A percentile compares a stretch with the other conserved stretches of the same genome.
These are phyloP conservation scores for Tetraodon nigroviridis DNA, from an alignment of 2,113 vertebrate species.

Conservation along the genomic window DNA sequence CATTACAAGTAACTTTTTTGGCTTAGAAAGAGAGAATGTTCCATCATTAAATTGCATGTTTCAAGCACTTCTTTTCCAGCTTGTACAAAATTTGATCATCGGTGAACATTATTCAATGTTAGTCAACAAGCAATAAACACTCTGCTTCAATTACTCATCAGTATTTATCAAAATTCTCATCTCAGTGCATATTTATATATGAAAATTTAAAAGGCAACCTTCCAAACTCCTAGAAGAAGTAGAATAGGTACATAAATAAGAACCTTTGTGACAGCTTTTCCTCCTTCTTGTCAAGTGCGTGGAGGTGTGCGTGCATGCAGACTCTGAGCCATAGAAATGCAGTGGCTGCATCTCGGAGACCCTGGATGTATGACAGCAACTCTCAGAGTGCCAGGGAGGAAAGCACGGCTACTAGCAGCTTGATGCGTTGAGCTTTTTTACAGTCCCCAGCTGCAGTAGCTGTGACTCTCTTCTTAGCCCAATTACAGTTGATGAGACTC, in stretches of 20 bases:
- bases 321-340: slow-evolving; percentile 44
- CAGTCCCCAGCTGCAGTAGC: slow-evolving; percentile 48
- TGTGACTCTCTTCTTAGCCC: slow-evolving; percentile 55
- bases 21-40: too few relatives aligned
- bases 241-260: slow-evolving; percentile 35
- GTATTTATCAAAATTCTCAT: too few relatives aligned
- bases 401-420: slow-evolving; percentile 46
- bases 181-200: too few relatives aligned
- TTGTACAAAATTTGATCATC: too few relatives aligned
- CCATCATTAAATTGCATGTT: too few relatives aligned
- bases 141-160: too few relatives aligned
- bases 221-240: not conserved
- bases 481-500: slow-evolving; percentile 62
- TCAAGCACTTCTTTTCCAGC: too few relatives aligned
- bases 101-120: too few relatives aligned
- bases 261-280: slow-evolving; percentile 18
- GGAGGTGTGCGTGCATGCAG: slow-evolving; percentile 5
- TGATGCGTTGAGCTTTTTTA: slow-evolving; percentile 58
- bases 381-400: slow-evolving; percentile 52
- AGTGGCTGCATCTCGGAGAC: slow-evolving; percentile 28
- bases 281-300: not conserved
- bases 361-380: slow-evolving; percentile 57
- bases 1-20: too few relatives aligned
- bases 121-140: too few relatives aligned
- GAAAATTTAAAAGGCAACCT: too few relatives aligned